Conservation (phyloP, 2,113 vertebrate genomes). For the Microtus montanus region DNA sequence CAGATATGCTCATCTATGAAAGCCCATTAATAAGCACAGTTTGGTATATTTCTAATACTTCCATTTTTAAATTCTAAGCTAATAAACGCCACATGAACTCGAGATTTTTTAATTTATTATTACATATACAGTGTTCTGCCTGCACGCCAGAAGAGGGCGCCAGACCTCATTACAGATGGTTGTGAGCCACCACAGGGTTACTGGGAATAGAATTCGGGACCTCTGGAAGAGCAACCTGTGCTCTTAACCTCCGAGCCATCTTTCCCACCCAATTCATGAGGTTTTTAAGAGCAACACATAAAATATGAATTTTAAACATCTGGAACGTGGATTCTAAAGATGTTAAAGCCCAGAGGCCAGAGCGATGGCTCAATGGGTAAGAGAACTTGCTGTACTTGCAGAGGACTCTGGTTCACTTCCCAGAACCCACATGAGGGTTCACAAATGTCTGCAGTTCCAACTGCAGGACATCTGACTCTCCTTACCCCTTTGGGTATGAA, state of each 20-base stretch:
- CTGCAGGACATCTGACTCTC: neutral
- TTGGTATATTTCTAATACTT: neutral
- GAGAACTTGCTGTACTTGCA: neutral
- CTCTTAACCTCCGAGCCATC: too few species aligned
- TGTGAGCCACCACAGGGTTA: too few species aligned
- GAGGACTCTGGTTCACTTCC: neutral
- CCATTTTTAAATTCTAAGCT: slow-evolving; percentile 28
- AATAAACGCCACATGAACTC: neutral
- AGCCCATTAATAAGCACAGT: neutral
- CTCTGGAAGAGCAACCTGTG: too few species aligned
- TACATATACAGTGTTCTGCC: too few species aligned
- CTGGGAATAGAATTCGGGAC: too few species aligned
- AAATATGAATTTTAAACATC: neutral
- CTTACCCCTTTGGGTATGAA: neutral
- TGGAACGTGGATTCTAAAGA: neutral
- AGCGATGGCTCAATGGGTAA: neutral
- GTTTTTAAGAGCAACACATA: neutral
- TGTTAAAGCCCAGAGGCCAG: neutral
- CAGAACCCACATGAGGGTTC: neutral
- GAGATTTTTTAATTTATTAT: too few species aligned
- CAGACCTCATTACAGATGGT: too few species aligned
- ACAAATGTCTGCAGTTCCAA: neutral
- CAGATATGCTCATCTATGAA: slow-evolving; percentile 1
- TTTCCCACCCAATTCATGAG: neutral
- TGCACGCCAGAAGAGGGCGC: too few species aligned